These are phyloP conservation scores for Drosophila mercatorum DNA, from an alignment of 2,888 invertebrate species.

Conservation along the genomic window DNA sequence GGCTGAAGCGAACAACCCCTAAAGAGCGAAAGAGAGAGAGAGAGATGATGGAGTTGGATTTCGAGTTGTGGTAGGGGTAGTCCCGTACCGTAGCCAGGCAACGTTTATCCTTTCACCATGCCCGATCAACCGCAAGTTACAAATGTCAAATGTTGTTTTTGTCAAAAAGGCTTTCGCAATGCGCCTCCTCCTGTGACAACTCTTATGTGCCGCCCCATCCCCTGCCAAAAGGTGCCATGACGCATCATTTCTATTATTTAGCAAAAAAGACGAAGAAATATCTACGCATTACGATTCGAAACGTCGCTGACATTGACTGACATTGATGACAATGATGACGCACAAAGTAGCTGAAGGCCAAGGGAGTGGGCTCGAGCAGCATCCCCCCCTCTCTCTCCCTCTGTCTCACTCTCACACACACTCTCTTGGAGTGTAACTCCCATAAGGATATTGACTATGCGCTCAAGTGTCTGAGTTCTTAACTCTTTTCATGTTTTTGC, in stretches of 20 bases:
- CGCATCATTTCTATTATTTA: conserved; percentile 71
- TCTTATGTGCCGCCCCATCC: conserved; percentile 28
- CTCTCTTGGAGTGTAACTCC: neutral
- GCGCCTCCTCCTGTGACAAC: conserved; percentile 34
- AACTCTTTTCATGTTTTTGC: conserved; percentile 8
- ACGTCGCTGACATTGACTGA: conserved; percentile 69
- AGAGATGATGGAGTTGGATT: neutral
- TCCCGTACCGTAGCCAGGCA: conserved; percentile 5
- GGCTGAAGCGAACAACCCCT: conserved; percentile 43
- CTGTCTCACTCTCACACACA: neutral
- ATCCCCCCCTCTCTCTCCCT: too few species aligned
- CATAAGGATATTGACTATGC: neutral
- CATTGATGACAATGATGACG: conserved; percentile 69
- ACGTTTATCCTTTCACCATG: conserved; percentile 68
- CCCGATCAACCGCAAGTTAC: conserved; percentile 79
- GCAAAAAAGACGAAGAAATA: conserved; percentile 33
- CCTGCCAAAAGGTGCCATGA: conserved; percentile 66
- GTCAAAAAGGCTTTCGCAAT: conserved; percentile 58
- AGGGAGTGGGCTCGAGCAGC: too few species aligned
- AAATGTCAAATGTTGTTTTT: conserved; percentile 76
- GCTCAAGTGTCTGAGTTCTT: conserved; percentile 5
- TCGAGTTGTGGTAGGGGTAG: neutral
- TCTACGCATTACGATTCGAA: conserved; percentile 68
- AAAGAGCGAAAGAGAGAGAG: neutral
- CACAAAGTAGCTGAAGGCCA: conserved; percentile 32